Evolutionary conservation across 2,797 vertebrate genomes (phyloP), one percentile per base, ranked within the genome.

Genomic region (Odontamblyopus lacepedii): DNA sequence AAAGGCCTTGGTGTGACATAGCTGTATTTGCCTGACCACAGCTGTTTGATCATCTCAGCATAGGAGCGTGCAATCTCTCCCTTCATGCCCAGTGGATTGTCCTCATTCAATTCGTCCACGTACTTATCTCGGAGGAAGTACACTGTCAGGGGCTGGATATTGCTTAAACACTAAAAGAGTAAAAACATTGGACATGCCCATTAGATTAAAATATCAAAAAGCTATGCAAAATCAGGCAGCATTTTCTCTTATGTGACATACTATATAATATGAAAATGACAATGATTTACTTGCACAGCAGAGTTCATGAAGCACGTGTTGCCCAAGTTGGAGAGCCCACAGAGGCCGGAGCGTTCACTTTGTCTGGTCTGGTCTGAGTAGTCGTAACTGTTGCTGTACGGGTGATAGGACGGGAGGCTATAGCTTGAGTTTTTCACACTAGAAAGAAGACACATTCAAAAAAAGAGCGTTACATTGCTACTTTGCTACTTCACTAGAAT

Each of bases 281-380:
- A 38, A n/a, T 11, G 51, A 0, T 50, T 67, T 96, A 99, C 98
- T 96, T 99, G 98, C 92, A 97, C 96, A 84, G 97, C 97, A 79
- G 97, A 99, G 90, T 98, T 99, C 97, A 99, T 98, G 92, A 99
- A 99, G 93, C 97, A 99, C 0, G 97, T 99, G 94, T 98, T 99
- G 68, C 97, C 97, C 93, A 99, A 94, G 91, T 98, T 99, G 89
- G 97, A 98, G 66, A 99, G 92, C 81, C 98, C 98, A 91, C 97
- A 98, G n/a, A 98, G 95, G 78, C 97, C 97, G 2, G 95, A 95
- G 75, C 95, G 96, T 85, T 98, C 97, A 72, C 95, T 96, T 85
- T 95, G 96, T 86, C 96, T 93, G 93, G 95, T 94, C 93, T 96
- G 96, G 87, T 98, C 97, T 57, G 96, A 94, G 89, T 96, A 97